Percentiles rank a stretch among this genome's conserved stretches.
Conservation (phyloP, 2,113 vertebrate genomes). For the Pantherophis guttatus region DNA sequence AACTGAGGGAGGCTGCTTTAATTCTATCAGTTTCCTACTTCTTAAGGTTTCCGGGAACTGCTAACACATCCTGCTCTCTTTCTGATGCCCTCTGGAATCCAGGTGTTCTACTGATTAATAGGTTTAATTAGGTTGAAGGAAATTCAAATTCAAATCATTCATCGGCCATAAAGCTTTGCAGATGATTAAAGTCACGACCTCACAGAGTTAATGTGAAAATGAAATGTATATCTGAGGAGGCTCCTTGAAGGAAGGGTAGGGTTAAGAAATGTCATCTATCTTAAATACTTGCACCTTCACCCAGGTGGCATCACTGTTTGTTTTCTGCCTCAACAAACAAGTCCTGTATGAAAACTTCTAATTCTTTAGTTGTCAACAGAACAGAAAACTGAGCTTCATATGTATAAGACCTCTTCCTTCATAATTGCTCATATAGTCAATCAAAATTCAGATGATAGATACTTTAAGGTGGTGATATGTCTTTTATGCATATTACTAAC, state of each 20-base stretch:
- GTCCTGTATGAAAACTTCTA: background rate
- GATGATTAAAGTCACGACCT: background rate
- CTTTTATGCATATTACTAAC: background rate
- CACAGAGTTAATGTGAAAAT: background rate
- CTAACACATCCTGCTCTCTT: background rate
- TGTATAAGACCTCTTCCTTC: background rate
- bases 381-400: background rate
- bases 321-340: too few relatives aligned
- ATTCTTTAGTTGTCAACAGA: background rate
- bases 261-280: background rate
- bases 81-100: background rate
- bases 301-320: too few relatives aligned
- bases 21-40: background rate
- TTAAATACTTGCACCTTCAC: background rate
- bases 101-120: background rate
- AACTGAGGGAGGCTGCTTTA: background rate
- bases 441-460: background rate
- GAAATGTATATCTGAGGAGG: background rate
- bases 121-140: background rate
- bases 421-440: background rate
- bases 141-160: background rate
- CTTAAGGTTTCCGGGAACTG: background rate
- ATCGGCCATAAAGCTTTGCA: background rate
- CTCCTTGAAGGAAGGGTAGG: background rate
- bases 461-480: background rate